Evolutionary conservation across 53 echinoderm and acorn worm genomes (phyloP).

Genomic region (Zoroaster sp.): DNA sequence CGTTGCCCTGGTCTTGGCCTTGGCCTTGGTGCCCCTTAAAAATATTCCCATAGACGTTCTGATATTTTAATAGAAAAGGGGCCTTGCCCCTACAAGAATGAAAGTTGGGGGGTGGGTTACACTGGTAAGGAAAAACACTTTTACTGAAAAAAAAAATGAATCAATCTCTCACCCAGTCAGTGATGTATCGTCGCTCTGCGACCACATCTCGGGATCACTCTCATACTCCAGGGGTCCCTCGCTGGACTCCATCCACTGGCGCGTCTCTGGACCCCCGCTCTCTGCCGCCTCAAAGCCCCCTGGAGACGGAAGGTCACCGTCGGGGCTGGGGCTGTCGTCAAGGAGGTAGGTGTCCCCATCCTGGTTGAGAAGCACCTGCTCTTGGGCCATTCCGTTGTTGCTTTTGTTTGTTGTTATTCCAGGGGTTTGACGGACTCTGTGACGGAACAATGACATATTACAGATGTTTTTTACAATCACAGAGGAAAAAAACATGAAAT

Average conservation of each 20-base stretch:
- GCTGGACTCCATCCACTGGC: constrained; percentile 71
- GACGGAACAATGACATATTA: no score
- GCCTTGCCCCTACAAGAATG: no score
- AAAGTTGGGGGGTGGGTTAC: no score
- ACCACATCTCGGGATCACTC: constrained; percentile 85
- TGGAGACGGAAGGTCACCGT: constrained; percentile 33
- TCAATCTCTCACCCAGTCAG: constrained; percentile 65
- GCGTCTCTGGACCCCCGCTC: constrained; percentile 21
- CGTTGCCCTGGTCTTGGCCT: no score
- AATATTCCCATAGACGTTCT: no score
- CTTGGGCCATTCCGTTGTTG: neutral
- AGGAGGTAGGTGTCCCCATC: constrained; percentile 29
- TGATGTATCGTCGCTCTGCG: constrained; percentile 90
- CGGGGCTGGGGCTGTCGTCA: constrained; percentile 63
- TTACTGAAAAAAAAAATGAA: no score
- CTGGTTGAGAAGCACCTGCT: neutral
- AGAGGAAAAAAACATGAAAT: no score
- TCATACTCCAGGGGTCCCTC: constrained; percentile 72
- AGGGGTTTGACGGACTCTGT: neutral
- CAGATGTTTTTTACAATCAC: no score
- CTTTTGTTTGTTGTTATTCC: no score
- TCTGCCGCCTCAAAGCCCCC: constrained; percentile 32
- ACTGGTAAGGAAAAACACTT: no score
- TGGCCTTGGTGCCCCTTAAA: no score
- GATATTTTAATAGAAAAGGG: no score